Conservation (phyloP, 2,797 vertebrate species). For the Sylvilagus floridanus region DNA sequence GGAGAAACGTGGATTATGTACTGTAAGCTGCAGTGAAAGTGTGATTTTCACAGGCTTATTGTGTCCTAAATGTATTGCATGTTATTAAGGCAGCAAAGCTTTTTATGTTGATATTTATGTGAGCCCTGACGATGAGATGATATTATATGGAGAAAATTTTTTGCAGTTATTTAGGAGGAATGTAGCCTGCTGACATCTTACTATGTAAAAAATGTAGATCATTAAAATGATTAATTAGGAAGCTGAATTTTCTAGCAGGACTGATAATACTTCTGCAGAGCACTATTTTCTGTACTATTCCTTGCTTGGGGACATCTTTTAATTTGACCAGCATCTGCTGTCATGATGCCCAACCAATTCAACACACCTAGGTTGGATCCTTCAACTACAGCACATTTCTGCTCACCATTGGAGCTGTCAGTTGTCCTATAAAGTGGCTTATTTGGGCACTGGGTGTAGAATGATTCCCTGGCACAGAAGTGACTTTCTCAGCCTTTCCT, state of each 20-base stretch:
- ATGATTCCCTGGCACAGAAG: not conserved
- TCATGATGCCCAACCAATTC: not conserved
- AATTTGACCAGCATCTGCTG: not conserved
- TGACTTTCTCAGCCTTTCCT: not conserved
- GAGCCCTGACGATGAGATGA: not conserved
- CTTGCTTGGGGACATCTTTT: not conserved
- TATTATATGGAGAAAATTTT: not conserved
- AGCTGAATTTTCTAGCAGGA: not conserved
- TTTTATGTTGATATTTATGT: slow-evolving; percentile 61
- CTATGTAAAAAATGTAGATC: not conserved
- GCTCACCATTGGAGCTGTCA: not conserved
- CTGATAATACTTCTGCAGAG: not conserved
- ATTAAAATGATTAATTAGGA: slow-evolving; percentile 15
- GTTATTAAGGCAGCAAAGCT: slow-evolving; percentile 63
- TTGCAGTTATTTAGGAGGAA: not conserved
- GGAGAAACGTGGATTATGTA: slow-evolving; percentile 63
- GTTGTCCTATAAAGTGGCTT: not conserved
- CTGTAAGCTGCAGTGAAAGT: slow-evolving; percentile 62
- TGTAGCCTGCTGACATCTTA: not conserved
- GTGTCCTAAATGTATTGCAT: slow-evolving; percentile 39
- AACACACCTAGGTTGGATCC: not conserved
- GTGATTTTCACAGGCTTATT: slow-evolving; percentile 52
- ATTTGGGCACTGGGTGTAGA: not conserved
- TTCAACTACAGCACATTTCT: not conserved
- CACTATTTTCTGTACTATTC: not conserved